Base-by-base conservation (phyloP, 2,113 vertebrate species). In the Melanotaenia duboulayi region DNA sequence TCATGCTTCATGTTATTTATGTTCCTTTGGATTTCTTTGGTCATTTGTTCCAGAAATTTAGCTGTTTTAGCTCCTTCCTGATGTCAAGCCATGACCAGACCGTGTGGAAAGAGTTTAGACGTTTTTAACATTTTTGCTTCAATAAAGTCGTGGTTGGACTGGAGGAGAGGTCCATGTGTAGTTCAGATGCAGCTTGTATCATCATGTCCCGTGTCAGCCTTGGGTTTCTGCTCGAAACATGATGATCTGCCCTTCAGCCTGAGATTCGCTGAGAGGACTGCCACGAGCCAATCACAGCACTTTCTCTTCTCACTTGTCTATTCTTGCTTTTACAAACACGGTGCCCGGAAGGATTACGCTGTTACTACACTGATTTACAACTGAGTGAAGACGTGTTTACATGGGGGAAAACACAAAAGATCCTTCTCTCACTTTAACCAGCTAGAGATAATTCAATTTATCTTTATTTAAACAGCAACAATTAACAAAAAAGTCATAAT, bases 101-200 rank as follows among this genome's bases (percentile, higher is more conserved):
- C 0, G 9, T n/a, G 35, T 19, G n/a, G n/a, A n/a, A n/a, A n/a
- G n/a, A n/a, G n/a, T n/a, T 23, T 44, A 14, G 23, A 49, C 2
- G 23, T 58, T 17, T 22, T 42, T 61, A 57, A 56, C 75, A 28
- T 58, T 39, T 71, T 67, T 23, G 22, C 42, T 52, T 82, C 8
- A 84, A 71, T 84, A 87, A 87, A 84, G 44, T 72, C 55, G 11
- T 74, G 42, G 13, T 7, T n/a, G n/a, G n/a, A n/a, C n/a, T n/a
- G n/a, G n/a, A n/a, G n/a, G n/a, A n/a, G n/a, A n/a, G n/a, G n/a
- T n/a, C n/a, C n/a, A n/a, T n/a, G n/a, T n/a, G n/a, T n/a, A n/a
- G n/a, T n/a, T n/a, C n/a, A n/a, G 10, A 61, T 56, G n/a, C 12
- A 71, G 56, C 42, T 62, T 56, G 69, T 51, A 44, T 39, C n/a